These are phyloP conservation scores for Trissolcus basalis DNA, from an alignment of 1,140 invertebrate genomes.

Conservation along the genomic window DNA sequence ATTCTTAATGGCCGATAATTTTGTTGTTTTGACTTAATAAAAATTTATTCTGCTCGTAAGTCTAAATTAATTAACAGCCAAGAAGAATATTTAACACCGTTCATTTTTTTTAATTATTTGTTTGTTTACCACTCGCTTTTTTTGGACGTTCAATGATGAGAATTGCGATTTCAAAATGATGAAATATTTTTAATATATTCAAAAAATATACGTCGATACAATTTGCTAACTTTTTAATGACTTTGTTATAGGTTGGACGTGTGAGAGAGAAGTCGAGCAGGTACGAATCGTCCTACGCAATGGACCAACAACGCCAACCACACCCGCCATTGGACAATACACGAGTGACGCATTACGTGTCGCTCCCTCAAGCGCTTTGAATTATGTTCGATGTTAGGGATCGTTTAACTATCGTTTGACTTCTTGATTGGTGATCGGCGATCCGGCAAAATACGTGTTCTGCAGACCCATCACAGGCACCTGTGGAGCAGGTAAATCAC, in stretches of 20 bases:
- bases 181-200: no score
- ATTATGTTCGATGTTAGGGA: slow-evolving; percentile 55
- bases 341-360: slow-evolving; percentile 58
- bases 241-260: slow-evolving; percentile 55
- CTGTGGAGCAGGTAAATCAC: slow-evolving; percentile 55
- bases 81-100: neutral
- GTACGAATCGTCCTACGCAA: slow-evolving; percentile 55
- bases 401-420: slow-evolving; percentile 60
- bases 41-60: slow-evolving; percentile 7
- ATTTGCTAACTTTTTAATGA: slow-evolving; percentile 55
- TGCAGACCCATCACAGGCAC: slow-evolving; percentile 38
- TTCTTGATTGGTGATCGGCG: slow-evolving; percentile 58
- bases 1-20: slow-evolving; percentile 13
- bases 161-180: no score
- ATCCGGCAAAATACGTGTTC: slow-evolving; percentile 53
- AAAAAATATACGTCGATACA: neutral
- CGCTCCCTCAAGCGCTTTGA: slow-evolving; percentile 52
- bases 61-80: neutral
- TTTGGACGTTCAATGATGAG: no score
- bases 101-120: neutral
- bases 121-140: no score
- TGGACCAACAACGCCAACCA: slow-evolving; percentile 53
- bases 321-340: slow-evolving; percentile 57
- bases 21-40: slow-evolving; percentile 1
- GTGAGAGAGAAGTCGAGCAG: slow-evolving; percentile 43